Base-by-base conservation (phyloP, 2,888 invertebrate genomes). In the Ethmia dodecea region DNA sequence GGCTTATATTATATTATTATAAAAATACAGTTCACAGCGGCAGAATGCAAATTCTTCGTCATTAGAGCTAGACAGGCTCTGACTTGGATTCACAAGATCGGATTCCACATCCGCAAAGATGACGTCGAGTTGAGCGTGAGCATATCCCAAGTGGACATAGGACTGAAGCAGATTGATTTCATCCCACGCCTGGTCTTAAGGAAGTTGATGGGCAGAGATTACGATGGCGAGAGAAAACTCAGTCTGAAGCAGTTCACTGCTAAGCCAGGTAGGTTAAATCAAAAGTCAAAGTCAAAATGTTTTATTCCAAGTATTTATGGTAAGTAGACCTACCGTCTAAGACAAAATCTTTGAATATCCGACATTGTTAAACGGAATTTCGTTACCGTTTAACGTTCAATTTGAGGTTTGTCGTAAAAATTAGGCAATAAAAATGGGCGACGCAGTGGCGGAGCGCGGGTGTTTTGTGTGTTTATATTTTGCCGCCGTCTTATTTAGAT, bases 31-130 rank as follows among this genome's bases (percentile, higher is more conserved):
- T 74, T 78, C 47, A 51, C 54, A 2, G 37, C 50, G 24, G 38
- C 60, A 4, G 60, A 67, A 42, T 84, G 84, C 55, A 77, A 62
- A 28, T 81, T 83, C 45, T 46, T 83, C 0, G 73, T 78, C 1
- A 47, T 72, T 1, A 52, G 72, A 2, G 45, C 57, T 18, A 55
- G 62, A 0, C 24, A 44, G 0, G 76, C 78, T 0, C 45, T 84
- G 0, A 26, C 63, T 0, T 47, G 48, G 0, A 47, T 84, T 4
- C 84, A 83, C 51, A 66, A 67, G 9, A 42, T 59, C 0, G 68
- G 69, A 0, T 75, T 81, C 40, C 31, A 44, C 0, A 45, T 74
- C 0, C 63, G 53, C 14, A 62, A 54, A 14, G 60, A 60, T 0
- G 60, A 60, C 0, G 56, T 64, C 0, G 64, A 66, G 6, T 28